Conservation (phyloP, 1,140 invertebrate species). For the Hetaerina americana region DNA sequence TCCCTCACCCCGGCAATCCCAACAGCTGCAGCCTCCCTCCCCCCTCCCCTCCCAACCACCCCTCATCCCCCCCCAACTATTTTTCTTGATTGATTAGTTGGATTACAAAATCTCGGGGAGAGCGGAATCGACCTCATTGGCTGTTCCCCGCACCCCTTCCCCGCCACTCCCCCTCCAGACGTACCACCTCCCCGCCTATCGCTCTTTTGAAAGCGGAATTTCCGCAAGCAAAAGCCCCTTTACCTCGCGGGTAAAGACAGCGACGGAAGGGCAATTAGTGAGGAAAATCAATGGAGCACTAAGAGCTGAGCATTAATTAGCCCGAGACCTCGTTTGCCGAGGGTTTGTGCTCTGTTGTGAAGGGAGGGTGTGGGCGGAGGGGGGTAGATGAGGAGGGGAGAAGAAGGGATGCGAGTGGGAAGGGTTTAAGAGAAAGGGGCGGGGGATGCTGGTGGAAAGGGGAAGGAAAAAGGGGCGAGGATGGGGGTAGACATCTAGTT, state of each 20-base stretch:
- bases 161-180: too few relatives aligned
- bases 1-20: too few relatives aligned
- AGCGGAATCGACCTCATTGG: background rate
- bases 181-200: too few relatives aligned
- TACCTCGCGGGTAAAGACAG: background rate
- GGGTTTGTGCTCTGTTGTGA: background rate
- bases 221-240: background rate
- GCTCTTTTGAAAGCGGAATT: background rate
- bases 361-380: too few relatives aligned
- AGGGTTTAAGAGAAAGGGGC: too few relatives aligned
- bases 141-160: too few relatives aligned
- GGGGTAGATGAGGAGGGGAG: background rate
- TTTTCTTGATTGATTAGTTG: background rate
- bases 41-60: too few relatives aligned
- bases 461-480: background rate
- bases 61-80: background rate
- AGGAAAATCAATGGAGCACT: background rate
- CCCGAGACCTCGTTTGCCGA: background rate
- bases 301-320: background rate
- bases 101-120: background rate
- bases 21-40: too few relatives aligned
- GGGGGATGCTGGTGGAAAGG: background rate
- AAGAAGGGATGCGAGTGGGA: background rate
- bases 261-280: background rate
- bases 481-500: too few relatives aligned